phyloP scores from a whole-genome alignment of 2,888 invertebrate genomes.

The Tholera decimalis region DNA sequence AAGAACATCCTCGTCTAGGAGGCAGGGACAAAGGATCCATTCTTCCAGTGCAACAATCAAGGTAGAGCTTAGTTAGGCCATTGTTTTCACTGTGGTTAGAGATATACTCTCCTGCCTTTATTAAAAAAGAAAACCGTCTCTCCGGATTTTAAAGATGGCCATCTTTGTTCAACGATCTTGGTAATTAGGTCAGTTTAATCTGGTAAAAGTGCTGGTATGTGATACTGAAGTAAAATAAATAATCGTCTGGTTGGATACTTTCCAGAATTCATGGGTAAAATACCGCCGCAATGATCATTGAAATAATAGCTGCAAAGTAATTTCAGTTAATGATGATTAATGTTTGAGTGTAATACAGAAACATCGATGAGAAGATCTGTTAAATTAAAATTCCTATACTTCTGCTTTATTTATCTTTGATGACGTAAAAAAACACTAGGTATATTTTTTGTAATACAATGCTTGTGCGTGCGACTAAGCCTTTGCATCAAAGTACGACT shows the following conservation, averaged over 20 bases:
- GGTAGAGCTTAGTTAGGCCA: constrained; percentile 80
- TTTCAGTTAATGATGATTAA: constrained; percentile 18
- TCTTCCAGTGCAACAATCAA: constrained; percentile 80
- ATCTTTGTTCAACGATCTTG: constrained; percentile 46
- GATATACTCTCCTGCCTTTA: constrained; percentile 70
- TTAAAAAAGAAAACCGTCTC: constrained; percentile 66
- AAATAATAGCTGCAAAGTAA: constrained; percentile 23
- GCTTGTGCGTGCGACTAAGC: constrained; percentile 39
- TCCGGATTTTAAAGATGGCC: constrained; percentile 30
- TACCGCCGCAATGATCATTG: constrained; percentile 19
- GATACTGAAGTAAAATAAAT: constrained; percentile 49
- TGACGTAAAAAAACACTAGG: constrained; percentile 2
- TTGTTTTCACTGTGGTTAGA: constrained; percentile 78
- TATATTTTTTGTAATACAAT: constrained; percentile 39
- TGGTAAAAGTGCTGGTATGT: constrained; percentile 47
- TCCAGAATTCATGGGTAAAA: constrained; percentile 48
- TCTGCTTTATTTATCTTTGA: constrained; percentile 3
- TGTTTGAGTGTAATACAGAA: constrained; percentile 6
- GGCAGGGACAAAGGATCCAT: constrained; percentile 79
- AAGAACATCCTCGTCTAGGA: constrained; percentile 75
- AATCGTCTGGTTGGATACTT: constrained; percentile 48
- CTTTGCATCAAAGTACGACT: constrained; percentile 43
- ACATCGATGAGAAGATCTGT: background rate
- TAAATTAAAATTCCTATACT: background rate
- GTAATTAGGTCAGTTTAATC: constrained; percentile 63